Percentiles rank a stretch among this genome's conserved stretches.
phyloP scores from a whole-genome alignment of 2,113 vertebrate species.

The Triplophysa siluroides region DNA sequence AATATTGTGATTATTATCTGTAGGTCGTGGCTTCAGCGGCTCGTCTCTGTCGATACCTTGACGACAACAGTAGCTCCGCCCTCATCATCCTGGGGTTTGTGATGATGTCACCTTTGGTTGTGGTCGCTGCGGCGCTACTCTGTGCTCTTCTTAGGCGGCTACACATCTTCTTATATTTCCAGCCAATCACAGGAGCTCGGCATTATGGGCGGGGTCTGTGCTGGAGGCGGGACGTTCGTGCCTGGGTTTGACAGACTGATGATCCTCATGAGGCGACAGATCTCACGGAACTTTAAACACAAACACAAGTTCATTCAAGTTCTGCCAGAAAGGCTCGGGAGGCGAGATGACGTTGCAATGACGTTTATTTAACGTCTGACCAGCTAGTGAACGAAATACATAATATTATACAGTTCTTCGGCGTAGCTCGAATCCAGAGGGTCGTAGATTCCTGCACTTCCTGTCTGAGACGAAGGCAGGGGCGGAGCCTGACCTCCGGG shows the following conservation, averaged over 20 bases:
- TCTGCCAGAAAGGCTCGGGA: too few species aligned
- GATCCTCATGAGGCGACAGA: too few species aligned
- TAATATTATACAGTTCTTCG: too few species aligned
- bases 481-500: too few species aligned
- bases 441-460: too few species aligned
- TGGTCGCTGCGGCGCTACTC: conserved; percentile 85
- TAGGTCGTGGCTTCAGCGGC: conserved; percentile 82
- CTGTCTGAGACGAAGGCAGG: too few species aligned
- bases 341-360: too few species aligned
- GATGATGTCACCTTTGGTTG: conserved; percentile 90
- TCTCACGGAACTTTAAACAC: too few species aligned
- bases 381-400: too few species aligned
- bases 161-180: conserved; percentile 77
- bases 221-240: conserved; percentile 71
- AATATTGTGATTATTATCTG: background rate
- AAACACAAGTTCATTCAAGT: too few species aligned
- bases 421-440: too few species aligned
- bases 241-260: conserved; percentile 79
- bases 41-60: conserved; percentile 83
- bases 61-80: conserved; percentile 90
- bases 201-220: conserved; percentile 77
- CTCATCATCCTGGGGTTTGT: conserved; percentile 94
- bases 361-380: too few species aligned
- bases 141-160: conserved; percentile 81
- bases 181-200: conserved; percentile 69